Conservation (phyloP, 2,888 invertebrate species). For the Pasiphila rectangulata region DNA sequence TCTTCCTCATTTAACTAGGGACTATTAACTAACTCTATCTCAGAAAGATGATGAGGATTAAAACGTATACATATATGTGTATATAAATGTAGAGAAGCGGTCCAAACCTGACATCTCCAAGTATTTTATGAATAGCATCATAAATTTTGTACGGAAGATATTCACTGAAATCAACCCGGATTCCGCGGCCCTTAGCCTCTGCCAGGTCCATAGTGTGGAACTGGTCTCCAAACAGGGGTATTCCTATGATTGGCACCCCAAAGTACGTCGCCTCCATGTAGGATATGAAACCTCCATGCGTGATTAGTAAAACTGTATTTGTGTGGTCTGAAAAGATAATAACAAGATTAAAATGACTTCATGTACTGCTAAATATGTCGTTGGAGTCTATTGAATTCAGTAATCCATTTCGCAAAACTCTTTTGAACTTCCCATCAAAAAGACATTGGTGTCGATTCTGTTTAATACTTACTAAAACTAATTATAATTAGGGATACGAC, state of each 20-base stretch:
- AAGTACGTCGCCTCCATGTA: slow-evolving; percentile 48
- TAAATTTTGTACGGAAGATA: slow-evolving; percentile 42
- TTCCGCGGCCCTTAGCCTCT: slow-evolving; percentile 38
- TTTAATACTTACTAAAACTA: too few relatives aligned
- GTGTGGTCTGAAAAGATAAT: slow-evolving; percentile 42
- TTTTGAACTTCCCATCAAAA: too few relatives aligned
- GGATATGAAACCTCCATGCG: slow-evolving; percentile 45
- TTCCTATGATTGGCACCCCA: slow-evolving; percentile 51
- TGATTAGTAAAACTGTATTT: slow-evolving; percentile 48
- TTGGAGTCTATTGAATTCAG: too few relatives aligned
- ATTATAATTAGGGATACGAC: too few relatives aligned
- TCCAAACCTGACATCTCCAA: slow-evolving; percentile 44
- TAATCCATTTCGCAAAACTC: too few relatives aligned
- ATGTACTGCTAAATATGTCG: too few relatives aligned
- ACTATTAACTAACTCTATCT: too few relatives aligned
- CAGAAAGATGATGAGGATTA: too few relatives aligned
- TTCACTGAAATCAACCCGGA: slow-evolving; percentile 40
- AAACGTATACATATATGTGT: too few relatives aligned
- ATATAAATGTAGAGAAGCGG: too few relatives aligned
- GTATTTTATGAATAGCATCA: slow-evolving; percentile 43
- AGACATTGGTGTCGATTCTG: too few relatives aligned
- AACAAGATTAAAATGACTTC: neutral
- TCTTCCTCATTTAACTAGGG: too few relatives aligned
- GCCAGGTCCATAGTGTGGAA: slow-evolving; percentile 41
- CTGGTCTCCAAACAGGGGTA: slow-evolving; percentile 51